These are phyloP conservation scores for Pongo abelii DNA, from an alignment of 2,113 vertebrate species.

Conservation along the genomic window DNA sequence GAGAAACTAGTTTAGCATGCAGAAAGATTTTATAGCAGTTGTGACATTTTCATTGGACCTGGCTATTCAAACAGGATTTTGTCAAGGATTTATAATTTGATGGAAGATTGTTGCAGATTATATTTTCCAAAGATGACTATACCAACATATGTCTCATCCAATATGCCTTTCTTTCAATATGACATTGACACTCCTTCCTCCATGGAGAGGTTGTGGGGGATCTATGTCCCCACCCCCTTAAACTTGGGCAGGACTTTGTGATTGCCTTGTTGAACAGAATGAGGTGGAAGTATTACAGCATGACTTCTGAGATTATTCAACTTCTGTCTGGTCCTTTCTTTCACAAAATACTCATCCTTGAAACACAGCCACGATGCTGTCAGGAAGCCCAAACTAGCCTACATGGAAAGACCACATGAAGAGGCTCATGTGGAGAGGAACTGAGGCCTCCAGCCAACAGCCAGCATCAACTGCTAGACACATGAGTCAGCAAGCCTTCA, in stretches of 20 bases:
- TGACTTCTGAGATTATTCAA: not conserved
- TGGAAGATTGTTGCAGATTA: not conserved
- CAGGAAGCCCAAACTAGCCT: constrained; percentile 33
- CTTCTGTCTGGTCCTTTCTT: not conserved
- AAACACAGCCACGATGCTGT: not conserved
- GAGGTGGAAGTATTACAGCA: not conserved
- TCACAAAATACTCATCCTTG: constrained; percentile 20
- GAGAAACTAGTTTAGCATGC: not conserved
- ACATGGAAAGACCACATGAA: not conserved
- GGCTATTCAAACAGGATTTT: not conserved
- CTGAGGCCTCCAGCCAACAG: not conserved
- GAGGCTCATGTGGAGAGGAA: constrained; percentile 22
- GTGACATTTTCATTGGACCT: not conserved
- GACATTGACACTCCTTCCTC: not conserved
- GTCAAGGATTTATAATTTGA: not conserved
- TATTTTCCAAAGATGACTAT: constrained; percentile 8
- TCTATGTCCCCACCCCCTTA: not conserved
- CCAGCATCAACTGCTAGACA: not conserved
- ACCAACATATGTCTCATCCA: not conserved
- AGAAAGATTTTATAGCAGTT: not conserved
- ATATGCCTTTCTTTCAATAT: not conserved
- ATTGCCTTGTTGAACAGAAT: not conserved
- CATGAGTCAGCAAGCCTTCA: fast-evolving
- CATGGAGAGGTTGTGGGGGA: not conserved
- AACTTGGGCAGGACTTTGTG: not conserved